A percentile compares a stretch with the other conserved stretches of the same genome.
Evolutionary conservation across 2,797 vertebrate genomes (phyloP).

Genomic region (Atherinosoma microstoma): DNA sequence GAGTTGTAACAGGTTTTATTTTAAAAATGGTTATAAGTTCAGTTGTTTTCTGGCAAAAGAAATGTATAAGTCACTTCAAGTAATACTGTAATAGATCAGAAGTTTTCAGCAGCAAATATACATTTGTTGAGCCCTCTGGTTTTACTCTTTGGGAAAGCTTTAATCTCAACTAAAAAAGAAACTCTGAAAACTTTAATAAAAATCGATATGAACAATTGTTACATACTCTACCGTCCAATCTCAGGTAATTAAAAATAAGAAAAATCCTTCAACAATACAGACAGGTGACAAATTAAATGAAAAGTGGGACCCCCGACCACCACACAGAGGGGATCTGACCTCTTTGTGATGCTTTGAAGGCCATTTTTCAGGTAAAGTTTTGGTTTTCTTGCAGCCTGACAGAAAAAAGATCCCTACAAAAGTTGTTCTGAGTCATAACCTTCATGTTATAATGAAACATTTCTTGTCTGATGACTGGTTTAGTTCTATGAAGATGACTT

Average conservation of each 20-base stretch:
- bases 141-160: conserved; percentile 37
- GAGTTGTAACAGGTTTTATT: conserved; percentile 2
- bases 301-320: background rate
- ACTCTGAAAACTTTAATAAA: background rate
- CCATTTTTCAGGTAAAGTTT: background rate
- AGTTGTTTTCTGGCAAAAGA: conserved; percentile 3
- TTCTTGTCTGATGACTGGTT: background rate
- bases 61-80: conserved; percentile 33
- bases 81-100: conserved; percentile 3
- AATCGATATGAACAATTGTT: background rate
- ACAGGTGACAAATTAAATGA: background rate
- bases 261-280: background rate
- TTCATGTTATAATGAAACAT: background rate
- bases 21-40: background rate
- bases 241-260: background rate
- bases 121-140: conserved; percentile 29
- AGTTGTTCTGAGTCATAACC: background rate
- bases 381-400: background rate
- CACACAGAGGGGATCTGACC: background rate
- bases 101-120: background rate
- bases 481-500: background rate
- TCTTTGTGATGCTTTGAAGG: background rate
- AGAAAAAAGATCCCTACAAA: background rate
- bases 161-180: background rate
- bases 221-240: background rate